Evolutionary conservation across 2,888 invertebrate species (phyloP).

Genomic region (Parnassius mnemosyne): DNA sequence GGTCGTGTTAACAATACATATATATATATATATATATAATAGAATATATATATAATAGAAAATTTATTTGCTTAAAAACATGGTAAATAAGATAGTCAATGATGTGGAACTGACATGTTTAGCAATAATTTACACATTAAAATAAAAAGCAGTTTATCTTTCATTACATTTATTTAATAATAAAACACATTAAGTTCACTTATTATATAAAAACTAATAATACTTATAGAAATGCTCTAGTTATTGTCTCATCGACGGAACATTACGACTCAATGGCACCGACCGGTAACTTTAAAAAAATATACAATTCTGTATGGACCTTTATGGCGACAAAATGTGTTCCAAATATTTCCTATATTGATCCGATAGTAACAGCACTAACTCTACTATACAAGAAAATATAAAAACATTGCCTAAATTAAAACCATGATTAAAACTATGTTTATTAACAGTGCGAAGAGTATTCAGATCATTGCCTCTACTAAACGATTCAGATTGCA

Average conservation of each 20-base stretch:
- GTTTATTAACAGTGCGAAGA: not conserved
- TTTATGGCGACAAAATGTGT: constrained; percentile 4
- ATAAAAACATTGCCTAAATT: constrained; percentile 1
- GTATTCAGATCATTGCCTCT: constrained; percentile 2
- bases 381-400: constrained; percentile 17
- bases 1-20: too few species aligned
- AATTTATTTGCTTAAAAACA: too few species aligned
- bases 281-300: constrained; percentile 32
- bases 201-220: constrained; percentile 37
- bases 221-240: constrained; percentile 42
- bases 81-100: too few species aligned
- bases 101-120: too few species aligned
- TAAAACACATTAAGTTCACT: constrained; percentile 26
- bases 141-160: constrained; percentile 4
- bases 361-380: constrained; percentile 2
- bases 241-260: constrained; percentile 35
- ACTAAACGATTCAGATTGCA: not conserved
- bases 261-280: constrained; percentile 46
- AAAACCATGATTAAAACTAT: not conserved
- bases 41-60: too few species aligned
- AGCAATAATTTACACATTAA: too few species aligned
- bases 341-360: constrained; percentile 3
- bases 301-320: constrained; percentile 19
- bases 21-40: too few species aligned
- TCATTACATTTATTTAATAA: constrained; percentile 18